Conservation (phyloP, 2,113 vertebrate species). For the Notarius lentiginosus region DNA sequence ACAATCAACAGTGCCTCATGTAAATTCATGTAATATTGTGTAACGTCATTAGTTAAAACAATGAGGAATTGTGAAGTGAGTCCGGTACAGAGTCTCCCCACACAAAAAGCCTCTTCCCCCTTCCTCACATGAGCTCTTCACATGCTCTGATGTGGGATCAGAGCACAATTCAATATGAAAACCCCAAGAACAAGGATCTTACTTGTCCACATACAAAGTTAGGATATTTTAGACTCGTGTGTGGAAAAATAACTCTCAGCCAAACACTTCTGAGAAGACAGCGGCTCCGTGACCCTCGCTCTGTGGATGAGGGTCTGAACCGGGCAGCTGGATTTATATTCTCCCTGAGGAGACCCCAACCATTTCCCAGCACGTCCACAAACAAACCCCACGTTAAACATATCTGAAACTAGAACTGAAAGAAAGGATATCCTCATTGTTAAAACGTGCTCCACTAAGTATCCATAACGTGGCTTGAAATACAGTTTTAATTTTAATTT, state of each 20-base stretch:
- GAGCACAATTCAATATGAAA: conserved; percentile 47
- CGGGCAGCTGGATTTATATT: conserved; percentile 30
- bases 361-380: conserved; percentile 39
- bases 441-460: neutral
- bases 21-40: neutral
- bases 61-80: no score
- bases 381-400: neutral
- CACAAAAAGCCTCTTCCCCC: neutral
- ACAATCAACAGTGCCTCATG: neutral
- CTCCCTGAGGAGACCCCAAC: conserved; percentile 24
- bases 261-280: conserved; percentile 28
- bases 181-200: conserved; percentile 47
- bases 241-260: neutral
- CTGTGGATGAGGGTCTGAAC: neutral
- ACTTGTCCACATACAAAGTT: conserved; percentile 1
- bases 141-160: neutral
- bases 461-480: neutral
- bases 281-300: conserved; percentile 25
- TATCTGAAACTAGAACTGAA: neutral
- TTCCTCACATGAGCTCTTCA: neutral
- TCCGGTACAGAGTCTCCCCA: neutral
- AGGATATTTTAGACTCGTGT: conserved; percentile 10
- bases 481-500: neutral
- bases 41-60: neutral
- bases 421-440: neutral